Evolutionary conservation across 2,797 vertebrate genomes (phyloP), one percentile per base, ranked within the genome.

Genomic region (Danio tinwini): DNA sequence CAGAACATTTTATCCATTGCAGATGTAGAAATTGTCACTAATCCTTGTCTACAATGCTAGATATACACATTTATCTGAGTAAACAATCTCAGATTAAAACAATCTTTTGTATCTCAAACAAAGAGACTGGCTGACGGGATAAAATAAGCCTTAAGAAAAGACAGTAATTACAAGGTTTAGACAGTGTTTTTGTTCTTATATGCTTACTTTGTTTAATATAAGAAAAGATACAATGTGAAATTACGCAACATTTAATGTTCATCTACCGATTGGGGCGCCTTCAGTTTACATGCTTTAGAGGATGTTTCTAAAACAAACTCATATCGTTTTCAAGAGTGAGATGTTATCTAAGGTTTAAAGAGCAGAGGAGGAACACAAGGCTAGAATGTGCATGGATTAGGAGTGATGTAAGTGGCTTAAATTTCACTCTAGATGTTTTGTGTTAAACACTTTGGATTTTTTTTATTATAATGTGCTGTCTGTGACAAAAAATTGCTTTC

Each of bases 21-120:
- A 69, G 56, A 78, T 78, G 9, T 78, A 78, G 29, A 78, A 78
- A 78, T 76, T 2, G 2, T 39, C 10, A 45, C 21, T 47, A 53
- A 58, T 67, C 40, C 45, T 19, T 68, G 52, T 58, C 64, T 44
- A 29, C 16, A 19, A 21, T 19, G 11, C 10, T 40, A 70, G 2
- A 58, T 50, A 40, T 40, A 59, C 53, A 78, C n/a, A 68, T 68
- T 12, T 67, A 49, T 77, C 40, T 58, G 16, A 58, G 16, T 58
- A 56, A 67, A 76, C 50, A 37, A 45, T n/a, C 29, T 13, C 5
- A 39, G 63, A 77, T 68, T 49, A 39, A 61, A 78, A 39, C 29
- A 29, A 70, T 50, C 1, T 40, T 10, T 59, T 50, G 19, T 19
- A 70, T 47, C 58, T 67, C 42, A 59, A 67, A 29, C 29, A 29